Evolutionary conservation across 2,797 vertebrate species (phyloP).

Genomic region (Prionace glauca): DNA sequence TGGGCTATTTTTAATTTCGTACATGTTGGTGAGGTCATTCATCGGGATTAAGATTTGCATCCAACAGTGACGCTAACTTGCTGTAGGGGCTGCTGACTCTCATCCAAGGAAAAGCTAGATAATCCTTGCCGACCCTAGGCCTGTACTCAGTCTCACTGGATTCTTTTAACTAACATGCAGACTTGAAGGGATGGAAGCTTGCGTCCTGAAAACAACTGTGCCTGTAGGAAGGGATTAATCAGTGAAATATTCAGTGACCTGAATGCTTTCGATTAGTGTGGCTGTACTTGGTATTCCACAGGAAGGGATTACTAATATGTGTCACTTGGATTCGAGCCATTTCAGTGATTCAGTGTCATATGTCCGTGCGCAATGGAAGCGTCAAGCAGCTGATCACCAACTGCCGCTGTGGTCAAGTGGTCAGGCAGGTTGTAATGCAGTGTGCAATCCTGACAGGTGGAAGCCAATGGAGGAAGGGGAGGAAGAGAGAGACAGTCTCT

Average conservation of each 20-base stretch:
- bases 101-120: not conserved
- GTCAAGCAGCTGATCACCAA: not conserved
- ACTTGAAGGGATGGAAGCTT: not conserved
- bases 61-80: not conserved
- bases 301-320: conserved; percentile 27
- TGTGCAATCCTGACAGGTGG: not conserved
- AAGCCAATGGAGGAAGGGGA: too few relatives aligned
- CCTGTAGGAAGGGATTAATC: not conserved
- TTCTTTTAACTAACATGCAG: not conserved
- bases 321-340: not conserved
- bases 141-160: not conserved
- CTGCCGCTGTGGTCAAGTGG: not conserved
- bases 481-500: not conserved
- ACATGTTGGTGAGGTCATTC: not conserved
- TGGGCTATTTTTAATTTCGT: not conserved
- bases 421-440: not conserved
- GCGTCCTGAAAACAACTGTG: not conserved
- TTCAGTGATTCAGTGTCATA: not conserved
- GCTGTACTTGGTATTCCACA: too few relatives aligned
- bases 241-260: not conserved
- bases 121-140: not conserved
- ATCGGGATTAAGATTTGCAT: not conserved
- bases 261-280: not conserved
- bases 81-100: not conserved
- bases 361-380: not conserved